Evolutionary conservation across 2,888 invertebrate genomes (phyloP).

Genomic region (Dioctria rufipes): DNA sequence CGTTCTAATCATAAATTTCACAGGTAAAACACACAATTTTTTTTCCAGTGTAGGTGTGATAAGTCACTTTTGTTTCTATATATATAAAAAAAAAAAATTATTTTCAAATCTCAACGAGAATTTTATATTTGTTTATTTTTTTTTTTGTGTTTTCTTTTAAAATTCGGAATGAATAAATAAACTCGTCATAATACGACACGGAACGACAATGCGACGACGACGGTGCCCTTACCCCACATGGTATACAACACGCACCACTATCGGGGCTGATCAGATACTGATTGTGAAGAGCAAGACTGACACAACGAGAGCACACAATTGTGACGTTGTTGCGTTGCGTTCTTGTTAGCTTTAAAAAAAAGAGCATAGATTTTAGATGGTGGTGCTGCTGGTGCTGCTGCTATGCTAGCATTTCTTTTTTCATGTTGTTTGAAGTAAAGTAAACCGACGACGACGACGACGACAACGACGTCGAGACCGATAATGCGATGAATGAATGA

Average conservation of each 20-base stretch:
- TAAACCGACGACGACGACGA: too few relatives aligned
- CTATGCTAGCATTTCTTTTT: not conserved
- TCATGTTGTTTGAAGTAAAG: too few relatives aligned
- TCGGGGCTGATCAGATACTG: not conserved
- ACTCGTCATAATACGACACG: not conserved
- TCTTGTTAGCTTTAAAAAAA: not conserved
- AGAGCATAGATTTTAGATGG: not conserved
- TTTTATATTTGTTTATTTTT: not conserved
- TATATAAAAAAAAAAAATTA: not conserved
- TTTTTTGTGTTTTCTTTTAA: not conserved
- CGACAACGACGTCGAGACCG: too few relatives aligned
- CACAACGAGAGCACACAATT: slow-evolving; percentile 12
- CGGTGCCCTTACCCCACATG: not conserved
- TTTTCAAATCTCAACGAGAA: not conserved
- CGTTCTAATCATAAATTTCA: too few relatives aligned
- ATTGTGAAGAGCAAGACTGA: not conserved
- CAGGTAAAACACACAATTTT: too few relatives aligned
- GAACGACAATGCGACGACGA: not conserved
- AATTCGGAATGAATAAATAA: not conserved
- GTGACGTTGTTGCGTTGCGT: not conserved
- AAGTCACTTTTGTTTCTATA: not conserved
- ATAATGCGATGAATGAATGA: too few relatives aligned
- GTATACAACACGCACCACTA: not conserved
- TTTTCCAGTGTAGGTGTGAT: not conserved
- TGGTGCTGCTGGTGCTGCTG: not conserved